Evolutionary conservation across 2,797 vertebrate species (phyloP), one percentile per base, ranked within the genome.

Genomic region (Xerus rutilus): DNA sequence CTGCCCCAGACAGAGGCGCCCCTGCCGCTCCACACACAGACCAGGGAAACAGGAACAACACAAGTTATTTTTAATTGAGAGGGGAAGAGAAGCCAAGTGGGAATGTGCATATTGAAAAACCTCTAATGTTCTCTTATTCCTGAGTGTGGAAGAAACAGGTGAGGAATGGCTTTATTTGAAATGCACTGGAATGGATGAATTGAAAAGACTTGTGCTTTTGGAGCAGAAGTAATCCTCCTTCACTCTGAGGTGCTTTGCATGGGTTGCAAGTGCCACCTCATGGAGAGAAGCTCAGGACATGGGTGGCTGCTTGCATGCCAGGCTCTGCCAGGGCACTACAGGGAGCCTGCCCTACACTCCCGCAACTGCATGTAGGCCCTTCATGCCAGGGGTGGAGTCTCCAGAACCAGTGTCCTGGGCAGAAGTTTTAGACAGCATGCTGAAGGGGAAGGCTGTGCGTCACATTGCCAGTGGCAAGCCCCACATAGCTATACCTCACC

Each of bases 351-450:
- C 54, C 57, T 21, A 3, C 21, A 59, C 57, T n/a, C n/a, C 62
- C 18, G 9, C 1, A 13, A 94, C 35, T 32, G 17, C 25, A 43
- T 0, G 28, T 54, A 95, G 54, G 89, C 7, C 10, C 23, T 10
- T 52, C 21, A 1, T 0, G 6, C 18, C 3, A 30, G 35, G 54
- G 17, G 5, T 54, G 5, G 17, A 54, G 86, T 69, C 92, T 92
- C 97, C 32, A 92, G 39, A 93, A 72, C 43, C 39, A 21, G 70
- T 82, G 76, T 69, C 52, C 78, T 49, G 72, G 86, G 43, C 59
- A 94, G 81, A 96, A 96, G 97, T 92, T 57, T 88, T 89, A 92
- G 93, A 23, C 23, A 45, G 28, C 21, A 70, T 79, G 73, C 52
- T 52, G 74, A 49, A 92, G 74, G 81, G 72, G 93, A 78, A 93